phyloP scores from a whole-genome alignment of 2,113 vertebrate species.

The Oceanites oceanicus region DNA sequence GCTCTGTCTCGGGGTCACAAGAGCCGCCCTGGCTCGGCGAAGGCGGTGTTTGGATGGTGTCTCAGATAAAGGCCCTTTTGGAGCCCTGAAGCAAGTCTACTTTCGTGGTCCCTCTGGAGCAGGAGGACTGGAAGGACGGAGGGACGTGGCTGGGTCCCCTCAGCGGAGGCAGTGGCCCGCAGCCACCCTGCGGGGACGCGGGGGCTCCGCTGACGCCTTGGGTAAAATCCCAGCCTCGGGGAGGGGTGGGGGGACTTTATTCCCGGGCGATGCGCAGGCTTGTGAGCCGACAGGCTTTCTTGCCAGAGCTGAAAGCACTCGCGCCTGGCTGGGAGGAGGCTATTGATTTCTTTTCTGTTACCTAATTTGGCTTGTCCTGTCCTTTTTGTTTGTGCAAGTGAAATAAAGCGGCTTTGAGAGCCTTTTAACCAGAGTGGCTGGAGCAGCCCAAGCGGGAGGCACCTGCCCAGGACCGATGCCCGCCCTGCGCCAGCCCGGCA shows the following conservation, averaged over 20 bases:
- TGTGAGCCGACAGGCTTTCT: accelerated
- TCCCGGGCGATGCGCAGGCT: accelerated
- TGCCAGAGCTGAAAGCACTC: background rate
- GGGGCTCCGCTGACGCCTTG: background rate
- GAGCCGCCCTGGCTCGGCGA: background rate
- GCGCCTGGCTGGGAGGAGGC: background rate
- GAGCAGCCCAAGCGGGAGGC: background rate
- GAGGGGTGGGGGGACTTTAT: accelerated
- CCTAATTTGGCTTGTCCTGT: background rate
- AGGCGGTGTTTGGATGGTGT: accelerated
- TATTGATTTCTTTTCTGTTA: background rate
- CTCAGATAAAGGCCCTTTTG: background rate
- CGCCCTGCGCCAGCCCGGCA: background rate
- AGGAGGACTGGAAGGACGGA: background rate
- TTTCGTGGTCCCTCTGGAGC: background rate
- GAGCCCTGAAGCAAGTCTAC: background rate
- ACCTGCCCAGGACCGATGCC: accelerated
- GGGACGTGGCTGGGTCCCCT: background rate
- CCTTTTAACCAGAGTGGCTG: background rate
- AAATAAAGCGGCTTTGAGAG: background rate
- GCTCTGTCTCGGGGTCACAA: background rate
- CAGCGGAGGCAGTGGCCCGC: background rate
- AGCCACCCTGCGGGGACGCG: background rate
- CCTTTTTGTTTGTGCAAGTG: background rate
- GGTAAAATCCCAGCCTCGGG: background rate